Evolutionary conservation across 1,140 invertebrate species (phyloP), one percentile per base, ranked within the genome.

Genomic region (Drosophila teissieri): DNA sequence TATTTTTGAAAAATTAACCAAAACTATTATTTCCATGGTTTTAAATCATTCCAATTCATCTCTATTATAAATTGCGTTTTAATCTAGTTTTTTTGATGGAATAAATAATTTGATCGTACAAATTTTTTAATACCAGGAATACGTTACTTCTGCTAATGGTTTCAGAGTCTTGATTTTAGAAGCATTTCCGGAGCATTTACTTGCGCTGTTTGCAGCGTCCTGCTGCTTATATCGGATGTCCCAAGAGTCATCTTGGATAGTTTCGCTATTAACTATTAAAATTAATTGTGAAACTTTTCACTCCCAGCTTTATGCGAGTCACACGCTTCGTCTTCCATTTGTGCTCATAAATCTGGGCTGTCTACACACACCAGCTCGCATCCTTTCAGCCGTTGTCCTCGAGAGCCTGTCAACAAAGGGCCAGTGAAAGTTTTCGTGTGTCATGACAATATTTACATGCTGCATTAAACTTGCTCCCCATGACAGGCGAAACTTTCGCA

Each of bases 391-490:
- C 52, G 37, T 51, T 51, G 55, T 70, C 54, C 78, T 70, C 73
- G 36, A 49, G 73, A 58, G 54, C 58, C 61, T 82, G 82, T 80
- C 83, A 82, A 82, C 82, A 88, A 76, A 83, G 63, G 80, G 44
- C 51, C 64, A 77, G 70, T 88, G 82, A 85, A 85, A 85, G 82
- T 85, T 85, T 85, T 88, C 78, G 61, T 85, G 82, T 69, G 78
- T 85, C 82, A 85, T 67, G 83, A 62, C 83, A 88, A 86, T 89
- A 86, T 86, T 86, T 86, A 86, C 83, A 86, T 89, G 83, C 84
- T 86, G 84, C 83, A 86, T 86, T 86, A 86, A 89, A 89, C 83
- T 89, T 88, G 78, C 78, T 68, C 56, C 37, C 46, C 44, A 44
- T 46, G 72, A 68, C 44, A 49, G 64, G 53, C 54, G 49, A 72